Conservation (phyloP, 2,888 invertebrate species). For the Steinernema scapterisci region DNA sequence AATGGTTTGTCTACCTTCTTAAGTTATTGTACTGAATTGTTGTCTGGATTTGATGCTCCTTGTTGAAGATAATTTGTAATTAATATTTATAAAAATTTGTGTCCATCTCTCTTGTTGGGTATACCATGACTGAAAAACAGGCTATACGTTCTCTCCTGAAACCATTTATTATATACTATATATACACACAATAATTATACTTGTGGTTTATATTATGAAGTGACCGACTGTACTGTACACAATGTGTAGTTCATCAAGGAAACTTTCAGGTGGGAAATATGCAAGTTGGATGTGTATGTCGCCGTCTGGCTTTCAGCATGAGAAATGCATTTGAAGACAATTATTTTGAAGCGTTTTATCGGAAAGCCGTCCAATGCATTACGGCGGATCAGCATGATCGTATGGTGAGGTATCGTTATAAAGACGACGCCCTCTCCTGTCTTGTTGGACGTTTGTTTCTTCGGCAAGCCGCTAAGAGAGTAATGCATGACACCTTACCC, state of each 20-base stretch:
- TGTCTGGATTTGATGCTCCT: neutral
- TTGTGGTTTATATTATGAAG: too few species aligned
- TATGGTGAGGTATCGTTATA: slow-evolving; percentile 57
- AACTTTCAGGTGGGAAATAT: too few species aligned
- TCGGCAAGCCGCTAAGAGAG: slow-evolving; percentile 57
- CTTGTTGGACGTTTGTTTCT: slow-evolving; percentile 63
- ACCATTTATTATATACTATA: too few species aligned
- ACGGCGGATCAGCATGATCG: slow-evolving; percentile 60
- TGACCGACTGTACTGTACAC: too few species aligned
- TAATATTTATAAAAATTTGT: slow-evolving; percentile 9
- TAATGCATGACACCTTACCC: too few species aligned
- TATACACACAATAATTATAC: too few species aligned
- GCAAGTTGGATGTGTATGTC: slow-evolving; percentile 45
- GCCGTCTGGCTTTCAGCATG: slow-evolving; percentile 63
- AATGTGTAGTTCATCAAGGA: too few species aligned
- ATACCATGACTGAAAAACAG: too few species aligned
- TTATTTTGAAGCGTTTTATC: slow-evolving; percentile 59
- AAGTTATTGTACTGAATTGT: slow-evolving; percentile 20
- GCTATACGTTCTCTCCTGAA: too few species aligned
- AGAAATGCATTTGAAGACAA: slow-evolving; percentile 54
- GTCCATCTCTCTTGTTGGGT: neutral
- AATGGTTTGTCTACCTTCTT: neutral
- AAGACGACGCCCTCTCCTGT: slow-evolving; percentile 62
- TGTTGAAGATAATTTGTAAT: slow-evolving; percentile 4
- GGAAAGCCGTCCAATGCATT: slow-evolving; percentile 63